Evolutionary conservation across 1,140 invertebrate species (phyloP).

Genomic region (Zaprionus kolodkinae): DNA sequence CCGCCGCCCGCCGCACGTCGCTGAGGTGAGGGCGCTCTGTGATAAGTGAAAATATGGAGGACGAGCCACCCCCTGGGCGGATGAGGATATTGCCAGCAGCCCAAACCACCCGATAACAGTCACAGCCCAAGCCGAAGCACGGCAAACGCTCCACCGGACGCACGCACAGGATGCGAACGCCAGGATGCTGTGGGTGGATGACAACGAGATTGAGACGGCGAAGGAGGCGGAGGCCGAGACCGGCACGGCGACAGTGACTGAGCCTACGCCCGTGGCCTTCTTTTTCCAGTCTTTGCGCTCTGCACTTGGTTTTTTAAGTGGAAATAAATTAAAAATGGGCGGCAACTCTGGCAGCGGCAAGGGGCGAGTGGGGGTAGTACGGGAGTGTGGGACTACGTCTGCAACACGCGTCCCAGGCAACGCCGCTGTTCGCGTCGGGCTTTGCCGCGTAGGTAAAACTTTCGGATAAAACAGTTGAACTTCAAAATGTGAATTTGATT

Average conservation of each 20-base stretch:
- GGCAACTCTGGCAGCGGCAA: constrained; percentile 45
- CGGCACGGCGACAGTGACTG: too few species aligned
- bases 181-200: constrained; percentile 46
- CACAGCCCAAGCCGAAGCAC: constrained; percentile 32
- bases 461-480: constrained; percentile 84
- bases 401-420: constrained; percentile 60
- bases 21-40: constrained; percentile 28
- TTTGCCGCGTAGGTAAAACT: constrained; percentile 66
- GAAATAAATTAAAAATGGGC: constrained; percentile 84
- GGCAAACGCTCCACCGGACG: constrained; percentile 69
- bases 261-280: constrained; percentile 36
- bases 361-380: background rate
- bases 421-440: constrained; percentile 18
- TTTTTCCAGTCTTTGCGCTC: constrained; percentile 34
- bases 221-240: constrained; percentile 21
- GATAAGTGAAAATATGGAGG: constrained; percentile 75
- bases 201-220: constrained; percentile 14
- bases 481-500: constrained; percentile 84
- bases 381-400: constrained; percentile 43
- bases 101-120: constrained; percentile 57
- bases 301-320: constrained; percentile 72
- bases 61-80: constrained; percentile 46
- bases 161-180: constrained; percentile 75
- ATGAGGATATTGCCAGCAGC: constrained; percentile 55
- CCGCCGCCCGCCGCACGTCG: background rate